Base-by-base conservation (phyloP, 2,888 invertebrate genomes). In the Dynastes maya region DNA sequence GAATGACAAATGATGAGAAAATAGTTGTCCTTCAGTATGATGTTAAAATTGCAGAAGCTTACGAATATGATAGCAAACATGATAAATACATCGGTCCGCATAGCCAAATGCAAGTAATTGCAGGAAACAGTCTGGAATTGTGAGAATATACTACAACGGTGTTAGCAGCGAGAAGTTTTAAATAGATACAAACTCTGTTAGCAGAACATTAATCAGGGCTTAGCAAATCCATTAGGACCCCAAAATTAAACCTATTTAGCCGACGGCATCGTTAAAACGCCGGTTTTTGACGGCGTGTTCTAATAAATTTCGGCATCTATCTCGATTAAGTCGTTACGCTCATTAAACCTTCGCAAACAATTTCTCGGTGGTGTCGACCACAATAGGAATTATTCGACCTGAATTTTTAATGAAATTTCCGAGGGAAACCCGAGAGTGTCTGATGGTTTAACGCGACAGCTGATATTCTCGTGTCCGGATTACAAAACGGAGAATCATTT, bases 311-410 rank as follows among this genome's bases (percentile, higher is more conserved):
- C 53, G 53, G 70, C 51, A 29, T 58, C 55, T 37, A 22, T 53
- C n/a, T n/a, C 29, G 22, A 70, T 51, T 51, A 70, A 32, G 16
- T 71, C 71, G 29, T 71, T 37, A 71, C n/a, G 55, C 32, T 55
- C 32, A 32, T 71, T 71, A 71, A 37, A 71, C 55, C 29, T 55
- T 29, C 27, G 55, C 16, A 71, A 58, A 71, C 37, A 71, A 55
- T 71, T 71, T 13, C 29, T 40, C 37, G 8, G 11, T 2, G 8
- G 16, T 64, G n/a, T 16, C 6, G 37, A 5, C 8, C n/a, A 16
- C n/a, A 16, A 65, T 16, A 37, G 40, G 37, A 22, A 45, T 45
- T 45, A 13, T 2, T 55, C 22, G 55, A n/a, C 22, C 2, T 8
- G 45, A 45, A 45, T 45, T 45, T 45, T 45, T 45, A 45, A 45